Percentiles rank a stretch among this genome's conserved stretches.
phyloP scores from a whole-genome alignment of 2,888 invertebrate genomes.

The Heliconius erato region DNA sequence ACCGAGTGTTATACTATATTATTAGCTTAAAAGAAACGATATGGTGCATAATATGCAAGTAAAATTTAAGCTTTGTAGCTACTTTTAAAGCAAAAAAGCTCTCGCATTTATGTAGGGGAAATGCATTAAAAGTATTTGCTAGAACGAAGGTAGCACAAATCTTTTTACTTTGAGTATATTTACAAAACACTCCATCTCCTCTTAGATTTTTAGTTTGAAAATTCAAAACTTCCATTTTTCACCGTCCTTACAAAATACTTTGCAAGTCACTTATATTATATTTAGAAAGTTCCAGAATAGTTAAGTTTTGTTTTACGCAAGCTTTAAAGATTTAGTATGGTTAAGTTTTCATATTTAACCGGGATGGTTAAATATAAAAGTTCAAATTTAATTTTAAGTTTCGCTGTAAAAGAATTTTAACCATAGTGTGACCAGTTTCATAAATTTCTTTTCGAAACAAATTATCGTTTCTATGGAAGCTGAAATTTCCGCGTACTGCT shows the following conservation, averaged over 20 bases:
- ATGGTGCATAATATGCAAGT: background rate
- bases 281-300: constrained; percentile 50
- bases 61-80: constrained; percentile 5
- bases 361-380: constrained; percentile 16
- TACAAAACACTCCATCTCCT: constrained; percentile 23
- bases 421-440: background rate
- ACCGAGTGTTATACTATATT: too few species aligned
- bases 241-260: constrained; percentile 49
- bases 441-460: background rate
- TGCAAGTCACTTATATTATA: constrained; percentile 50
- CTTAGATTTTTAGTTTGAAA: constrained; percentile 32
- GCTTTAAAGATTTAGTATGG: constrained; percentile 39
- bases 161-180: constrained; percentile 36
- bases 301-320: constrained; percentile 50
- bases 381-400: constrained; percentile 16
- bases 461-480: background rate
- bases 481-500: background rate
- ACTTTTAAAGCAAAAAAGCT: background rate
- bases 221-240: constrained; percentile 44
- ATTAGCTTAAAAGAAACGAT: background rate
- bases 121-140: constrained; percentile 27
- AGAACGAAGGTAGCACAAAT: constrained; percentile 17
- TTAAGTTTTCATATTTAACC: constrained; percentile 42
- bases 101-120: background rate
- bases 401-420: constrained; percentile 15